Percentiles rank a stretch among this genome's conserved stretches.
Evolutionary conservation across 2,888 invertebrate species (phyloP).

Genomic region (Prosapia bicincta): DNA sequence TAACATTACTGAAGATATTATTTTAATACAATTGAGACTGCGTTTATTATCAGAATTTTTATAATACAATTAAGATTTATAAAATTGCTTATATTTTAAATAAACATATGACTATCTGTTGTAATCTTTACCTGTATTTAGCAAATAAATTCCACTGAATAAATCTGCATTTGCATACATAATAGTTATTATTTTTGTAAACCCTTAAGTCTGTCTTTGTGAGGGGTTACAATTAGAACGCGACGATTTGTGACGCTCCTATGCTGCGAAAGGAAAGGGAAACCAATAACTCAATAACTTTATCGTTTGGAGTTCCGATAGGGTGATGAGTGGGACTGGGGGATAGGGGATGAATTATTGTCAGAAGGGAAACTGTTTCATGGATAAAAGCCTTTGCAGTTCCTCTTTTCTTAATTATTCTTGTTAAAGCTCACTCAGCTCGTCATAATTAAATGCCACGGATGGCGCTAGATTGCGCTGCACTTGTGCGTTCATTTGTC

Average conservation of each 20-base stretch:
- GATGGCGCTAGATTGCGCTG: too few species aligned
- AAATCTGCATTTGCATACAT: background rate
- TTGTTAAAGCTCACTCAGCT: too few species aligned
- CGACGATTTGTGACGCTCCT: background rate
- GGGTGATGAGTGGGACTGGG: background rate
- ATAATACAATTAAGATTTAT: too few species aligned
- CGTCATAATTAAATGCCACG: too few species aligned
- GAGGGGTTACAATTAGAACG: background rate
- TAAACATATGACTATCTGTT: too few species aligned
- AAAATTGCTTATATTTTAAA: too few species aligned
- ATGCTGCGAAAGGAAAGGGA: background rate
- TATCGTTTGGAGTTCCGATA: background rate
- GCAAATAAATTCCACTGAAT: too few species aligned
- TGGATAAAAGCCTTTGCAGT: background rate
- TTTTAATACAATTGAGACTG: too few species aligned
- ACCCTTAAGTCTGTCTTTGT: background rate
- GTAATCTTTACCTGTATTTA: too few species aligned
- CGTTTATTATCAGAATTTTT: too few species aligned
- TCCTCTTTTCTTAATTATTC: background rate
- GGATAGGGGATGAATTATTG: background rate
- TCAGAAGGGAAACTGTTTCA: background rate
- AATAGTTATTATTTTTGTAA: background rate
- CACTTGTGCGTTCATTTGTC: too few species aligned
- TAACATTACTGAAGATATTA: too few species aligned
- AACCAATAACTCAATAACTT: conserved; percentile 2